Evolutionary conservation across 2,888 invertebrate genomes (phyloP).

Genomic region (Hymenopus coronatus): DNA sequence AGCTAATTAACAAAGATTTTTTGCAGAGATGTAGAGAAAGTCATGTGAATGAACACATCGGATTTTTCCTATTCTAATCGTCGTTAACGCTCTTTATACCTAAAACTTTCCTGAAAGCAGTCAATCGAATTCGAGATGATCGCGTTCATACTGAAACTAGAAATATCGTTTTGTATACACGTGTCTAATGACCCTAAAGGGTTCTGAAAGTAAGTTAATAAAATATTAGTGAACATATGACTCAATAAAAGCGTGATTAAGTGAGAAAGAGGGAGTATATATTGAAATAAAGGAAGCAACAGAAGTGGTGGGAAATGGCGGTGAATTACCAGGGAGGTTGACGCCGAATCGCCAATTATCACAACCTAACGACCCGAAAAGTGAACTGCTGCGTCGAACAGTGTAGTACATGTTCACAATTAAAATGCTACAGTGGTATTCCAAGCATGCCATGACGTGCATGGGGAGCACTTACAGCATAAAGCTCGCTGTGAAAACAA

Average conservation of each 20-base stretch:
- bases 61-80: too few relatives aligned
- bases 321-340: not conserved
- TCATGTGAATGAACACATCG: too few relatives aligned
- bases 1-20: too few relatives aligned
- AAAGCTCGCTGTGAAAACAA: not conserved
- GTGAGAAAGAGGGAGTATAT: not conserved
- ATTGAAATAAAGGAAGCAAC: not conserved
- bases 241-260: not conserved
- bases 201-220: too few relatives aligned
- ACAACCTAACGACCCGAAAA: not conserved
- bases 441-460: not conserved
- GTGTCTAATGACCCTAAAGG: too few relatives aligned
- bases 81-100: too few relatives aligned
- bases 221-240: too few relatives aligned
- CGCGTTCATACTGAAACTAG: too few relatives aligned
- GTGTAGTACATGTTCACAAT: not conserved
- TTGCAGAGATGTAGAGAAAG: too few relatives aligned
- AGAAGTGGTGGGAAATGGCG: not conserved
- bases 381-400: not conserved
- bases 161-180: too few relatives aligned
- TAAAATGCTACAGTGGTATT: not conserved
- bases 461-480: not conserved
- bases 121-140: too few relatives aligned
- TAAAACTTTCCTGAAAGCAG: too few relatives aligned
- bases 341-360: not conserved